phyloP scores from a whole-genome alignment of 2,888 invertebrate species.

The Ametastegia equiseti region DNA sequence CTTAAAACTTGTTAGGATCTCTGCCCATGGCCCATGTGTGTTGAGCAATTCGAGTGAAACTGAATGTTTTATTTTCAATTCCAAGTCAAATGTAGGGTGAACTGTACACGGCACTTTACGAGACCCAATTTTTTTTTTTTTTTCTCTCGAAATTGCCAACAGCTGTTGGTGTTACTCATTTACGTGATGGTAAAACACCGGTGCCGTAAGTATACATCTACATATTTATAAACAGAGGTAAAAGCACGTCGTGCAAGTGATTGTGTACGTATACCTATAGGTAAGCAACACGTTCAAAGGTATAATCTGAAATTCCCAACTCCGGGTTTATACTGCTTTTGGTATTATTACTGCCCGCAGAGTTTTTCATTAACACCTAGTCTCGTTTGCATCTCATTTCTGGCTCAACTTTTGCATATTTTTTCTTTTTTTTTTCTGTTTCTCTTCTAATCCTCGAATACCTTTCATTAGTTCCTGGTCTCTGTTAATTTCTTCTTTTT shows the following conservation, averaged over 20 bases:
- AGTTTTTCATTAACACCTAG: slow-evolving; percentile 26
- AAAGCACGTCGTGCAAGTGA: neutral
- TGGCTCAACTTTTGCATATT: neutral
- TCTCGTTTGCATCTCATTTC: slow-evolving; percentile 19
- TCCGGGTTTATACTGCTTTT: neutral
- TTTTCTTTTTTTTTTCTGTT: neutral
- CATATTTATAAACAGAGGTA: neutral
- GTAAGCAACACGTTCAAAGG: slow-evolving; percentile 11
- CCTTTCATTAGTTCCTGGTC: neutral
- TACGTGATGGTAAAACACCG: neutral
- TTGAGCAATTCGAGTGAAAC: neutral
- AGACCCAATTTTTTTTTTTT: slow-evolving; percentile 11
- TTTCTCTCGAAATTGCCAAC: neutral
- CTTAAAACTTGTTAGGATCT: neutral
- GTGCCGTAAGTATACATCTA: neutral
- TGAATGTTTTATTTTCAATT: slow-evolving; percentile 30
- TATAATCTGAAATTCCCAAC: slow-evolving; percentile 3
- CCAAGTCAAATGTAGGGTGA: neutral
- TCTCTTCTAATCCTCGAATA: neutral
- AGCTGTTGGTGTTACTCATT: neutral
- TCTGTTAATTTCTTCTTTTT: neutral
- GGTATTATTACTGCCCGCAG: neutral
- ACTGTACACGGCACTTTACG: neutral
- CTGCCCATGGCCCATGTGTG: too few species aligned
- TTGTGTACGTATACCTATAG: neutral